phyloP scores from a whole-genome alignment of 2,797 vertebrate genomes.

The Saxicola maurus region DNA sequence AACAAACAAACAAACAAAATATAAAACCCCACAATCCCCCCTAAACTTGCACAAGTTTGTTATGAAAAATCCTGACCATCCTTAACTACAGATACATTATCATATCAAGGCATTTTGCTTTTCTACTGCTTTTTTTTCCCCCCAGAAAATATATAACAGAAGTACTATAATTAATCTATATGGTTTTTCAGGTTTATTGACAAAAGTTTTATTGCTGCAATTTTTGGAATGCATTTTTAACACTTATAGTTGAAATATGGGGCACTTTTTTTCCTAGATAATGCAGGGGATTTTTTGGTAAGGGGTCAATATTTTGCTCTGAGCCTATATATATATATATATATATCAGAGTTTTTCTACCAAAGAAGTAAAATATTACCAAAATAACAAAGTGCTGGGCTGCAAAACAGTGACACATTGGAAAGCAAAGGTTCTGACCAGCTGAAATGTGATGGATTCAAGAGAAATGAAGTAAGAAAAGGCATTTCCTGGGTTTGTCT shows the following conservation, averaged over 20 bases:
- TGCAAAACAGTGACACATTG: background rate
- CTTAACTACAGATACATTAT: accelerated
- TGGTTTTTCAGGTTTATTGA: background rate
- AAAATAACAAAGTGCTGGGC: background rate
- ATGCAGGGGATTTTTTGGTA: accelerated
- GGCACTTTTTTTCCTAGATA: background rate
- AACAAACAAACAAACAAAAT: background rate
- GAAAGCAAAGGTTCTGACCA: background rate
- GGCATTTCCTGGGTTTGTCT: background rate
- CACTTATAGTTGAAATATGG: background rate
- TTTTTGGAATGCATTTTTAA: background rate
- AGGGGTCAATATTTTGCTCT: background rate
- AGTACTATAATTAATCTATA: background rate
- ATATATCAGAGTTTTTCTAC: background rate
- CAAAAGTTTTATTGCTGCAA: background rate
- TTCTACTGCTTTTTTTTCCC: accelerated
- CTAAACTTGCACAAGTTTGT: accelerated
- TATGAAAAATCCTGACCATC: background rate
- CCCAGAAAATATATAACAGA: background rate
- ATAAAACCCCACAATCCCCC: accelerated
- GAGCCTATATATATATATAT: background rate
- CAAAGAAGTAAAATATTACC: background rate
- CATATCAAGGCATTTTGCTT: background rate
- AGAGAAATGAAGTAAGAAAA: background rate
- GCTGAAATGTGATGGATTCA: background rate